Percentiles rank a stretch among this genome's conserved stretches.
These are phyloP conservation scores for Conomelus anceps DNA, from an alignment of 2,888 invertebrate genomes.

Conservation along the genomic window DNA sequence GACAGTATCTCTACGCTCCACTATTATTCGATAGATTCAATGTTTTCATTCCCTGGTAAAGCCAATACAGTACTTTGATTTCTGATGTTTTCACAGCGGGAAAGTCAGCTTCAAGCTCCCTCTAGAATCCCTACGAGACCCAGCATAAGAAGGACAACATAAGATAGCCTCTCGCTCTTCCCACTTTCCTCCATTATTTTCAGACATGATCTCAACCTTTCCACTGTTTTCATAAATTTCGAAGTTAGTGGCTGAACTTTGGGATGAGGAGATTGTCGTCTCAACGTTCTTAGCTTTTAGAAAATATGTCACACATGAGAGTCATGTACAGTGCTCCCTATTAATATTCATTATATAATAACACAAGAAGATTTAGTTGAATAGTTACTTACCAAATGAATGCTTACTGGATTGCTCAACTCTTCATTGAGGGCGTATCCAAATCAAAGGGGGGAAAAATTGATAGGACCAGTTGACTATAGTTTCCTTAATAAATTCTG, in stretches of 20 bases:
- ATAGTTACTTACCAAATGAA: no score
- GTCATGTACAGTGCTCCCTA: neutral
- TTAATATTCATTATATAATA: no score
- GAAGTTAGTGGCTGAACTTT: neutral
- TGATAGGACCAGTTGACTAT: no score
- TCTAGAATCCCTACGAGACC: neutral
- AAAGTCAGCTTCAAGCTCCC: neutral
- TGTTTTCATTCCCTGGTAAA: neutral
- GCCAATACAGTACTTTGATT: neutral
- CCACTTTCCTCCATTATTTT: neutral
- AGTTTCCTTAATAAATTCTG: no score
- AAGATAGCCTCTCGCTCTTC: neutral
- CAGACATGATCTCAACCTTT: neutral
- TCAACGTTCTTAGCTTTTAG: neutral
- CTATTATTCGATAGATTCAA: neutral
- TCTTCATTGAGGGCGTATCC: no score
- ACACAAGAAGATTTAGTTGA: no score
- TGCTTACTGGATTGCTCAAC: no score
- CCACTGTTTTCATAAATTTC: conserved; percentile 5
- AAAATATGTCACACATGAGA: neutral
- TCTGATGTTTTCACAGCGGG: neutral
- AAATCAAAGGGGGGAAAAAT: no score
- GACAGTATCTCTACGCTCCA: neutral
- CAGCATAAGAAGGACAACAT: neutral
- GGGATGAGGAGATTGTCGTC: neutral